Conservation (phyloP, 1,140 invertebrate species). For the Coboldia fuscipes region DNA sequence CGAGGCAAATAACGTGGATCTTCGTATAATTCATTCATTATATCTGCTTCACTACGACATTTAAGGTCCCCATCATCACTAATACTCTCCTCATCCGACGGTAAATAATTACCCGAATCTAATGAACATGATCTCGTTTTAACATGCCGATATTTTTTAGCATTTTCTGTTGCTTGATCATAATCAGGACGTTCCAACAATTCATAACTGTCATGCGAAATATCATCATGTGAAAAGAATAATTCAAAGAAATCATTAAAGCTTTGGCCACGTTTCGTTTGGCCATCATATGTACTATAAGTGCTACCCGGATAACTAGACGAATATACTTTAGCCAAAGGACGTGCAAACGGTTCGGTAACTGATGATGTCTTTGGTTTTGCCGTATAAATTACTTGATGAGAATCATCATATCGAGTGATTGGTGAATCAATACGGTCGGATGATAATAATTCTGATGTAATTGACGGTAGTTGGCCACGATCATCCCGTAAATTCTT, state of each 20-base stretch:
- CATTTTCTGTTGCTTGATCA: constrained; percentile 18
- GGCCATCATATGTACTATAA: constrained; percentile 22
- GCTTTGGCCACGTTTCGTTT: constrained; percentile 34
- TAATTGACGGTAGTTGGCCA: constrained; percentile 17
- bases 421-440: constrained; percentile 43
- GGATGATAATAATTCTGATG: constrained; percentile 18
- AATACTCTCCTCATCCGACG: constrained; percentile 36
- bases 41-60: constrained; percentile 29
- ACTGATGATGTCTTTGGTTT: constrained; percentile 18
- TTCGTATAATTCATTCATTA: constrained; percentile 28
- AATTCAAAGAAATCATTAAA: constrained; percentile 35
- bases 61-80: constrained; percentile 27
- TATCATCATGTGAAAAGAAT: constrained; percentile 71
- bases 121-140: constrained; percentile 38
- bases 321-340: constrained; percentile 42
- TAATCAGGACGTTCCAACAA: constrained; percentile 52
- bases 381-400: constrained; percentile 28
- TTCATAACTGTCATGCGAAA: constrained; percentile 76
- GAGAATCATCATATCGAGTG: constrained; percentile 51
- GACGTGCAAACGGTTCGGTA: constrained; percentile 15
- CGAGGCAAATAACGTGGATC: constrained; percentile 40
- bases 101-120: constrained; percentile 43
- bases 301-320: constrained; percentile 66
- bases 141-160: constrained; percentile 21
- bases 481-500: constrained; percentile 53